Evolutionary conservation across 2,113 vertebrate species (phyloP).

Genomic region (Choloepus hoffmanni): DNA sequence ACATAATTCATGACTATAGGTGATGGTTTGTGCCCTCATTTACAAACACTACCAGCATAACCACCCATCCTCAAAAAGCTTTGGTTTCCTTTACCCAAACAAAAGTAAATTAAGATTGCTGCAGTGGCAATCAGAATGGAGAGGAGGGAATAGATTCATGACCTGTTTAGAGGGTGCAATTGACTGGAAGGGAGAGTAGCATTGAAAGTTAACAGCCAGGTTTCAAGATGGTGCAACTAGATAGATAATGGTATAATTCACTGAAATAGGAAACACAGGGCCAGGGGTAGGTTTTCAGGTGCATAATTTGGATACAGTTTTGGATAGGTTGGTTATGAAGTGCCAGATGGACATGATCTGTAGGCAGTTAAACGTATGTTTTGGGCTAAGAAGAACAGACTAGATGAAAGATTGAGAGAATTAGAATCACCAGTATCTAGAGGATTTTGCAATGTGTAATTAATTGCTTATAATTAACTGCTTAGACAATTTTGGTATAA

Average conservation of each 20-base stretch:
- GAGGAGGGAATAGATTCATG: not conserved
- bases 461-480: not conserved
- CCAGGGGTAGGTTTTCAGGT: not conserved
- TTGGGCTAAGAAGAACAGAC: not conserved
- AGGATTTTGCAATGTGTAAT: not conserved
- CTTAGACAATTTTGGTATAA: not conserved
- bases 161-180: not conserved
- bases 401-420: not conserved
- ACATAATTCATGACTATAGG: constrained; percentile 55
- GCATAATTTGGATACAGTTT: constrained; percentile 12
- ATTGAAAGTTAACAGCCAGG: not conserved
- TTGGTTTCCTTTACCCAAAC: constrained; percentile 44
- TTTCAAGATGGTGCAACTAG: not conserved
- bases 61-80: constrained; percentile 30
- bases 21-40: constrained; percentile 61
- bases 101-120: constrained; percentile 65
- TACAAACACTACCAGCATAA: constrained; percentile 23
- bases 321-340: not conserved
- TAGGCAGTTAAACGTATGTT: not conserved
- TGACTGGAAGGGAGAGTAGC: not conserved
- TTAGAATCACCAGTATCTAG: not conserved
- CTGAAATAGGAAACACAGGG: not conserved
- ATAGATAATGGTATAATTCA: not conserved
- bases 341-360: not conserved
- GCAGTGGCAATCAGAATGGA: not conserved